Evolutionary conservation across 2,888 invertebrate genomes (phyloP).

Genomic region (Apamea monoglypha): DNA sequence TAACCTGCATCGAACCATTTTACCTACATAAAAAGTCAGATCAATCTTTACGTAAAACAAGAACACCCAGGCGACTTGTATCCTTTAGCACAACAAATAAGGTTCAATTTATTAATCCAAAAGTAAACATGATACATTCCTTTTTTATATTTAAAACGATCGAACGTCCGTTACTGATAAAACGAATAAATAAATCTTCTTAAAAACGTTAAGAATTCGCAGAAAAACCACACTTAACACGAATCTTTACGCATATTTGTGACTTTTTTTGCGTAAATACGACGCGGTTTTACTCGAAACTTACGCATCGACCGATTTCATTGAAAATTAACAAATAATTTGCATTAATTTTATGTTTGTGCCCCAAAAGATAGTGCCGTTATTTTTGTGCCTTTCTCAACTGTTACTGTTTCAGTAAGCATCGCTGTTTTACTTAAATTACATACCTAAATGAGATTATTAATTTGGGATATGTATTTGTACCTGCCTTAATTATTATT

Average conservation of each 20-base stretch:
- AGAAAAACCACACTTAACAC: constrained; percentile 22
- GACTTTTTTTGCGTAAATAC: constrained; percentile 35
- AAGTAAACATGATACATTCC: constrained; percentile 5
- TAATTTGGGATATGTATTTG: neutral
- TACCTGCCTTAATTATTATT: neutral
- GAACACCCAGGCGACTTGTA: neutral
- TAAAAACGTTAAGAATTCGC: constrained; percentile 22
- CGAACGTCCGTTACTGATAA: constrained; percentile 26
- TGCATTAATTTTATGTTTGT: constrained; percentile 61
- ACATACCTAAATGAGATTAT: neutral
- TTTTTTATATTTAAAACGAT: constrained; percentile 21
- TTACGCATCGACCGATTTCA: constrained; percentile 36
- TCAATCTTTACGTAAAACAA: constrained; percentile 10
- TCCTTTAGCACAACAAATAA: neutral
- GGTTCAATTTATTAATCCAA: constrained; percentile 19
- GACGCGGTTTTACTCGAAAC: constrained; percentile 33
- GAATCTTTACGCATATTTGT: constrained; percentile 27
- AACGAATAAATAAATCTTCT: constrained; percentile 31
- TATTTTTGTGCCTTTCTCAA: constrained; percentile 27
- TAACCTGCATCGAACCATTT: neutral
- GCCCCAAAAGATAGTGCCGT: constrained; percentile 32
- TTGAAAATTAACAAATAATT: constrained; percentile 66
- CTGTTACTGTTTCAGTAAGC: neutral
- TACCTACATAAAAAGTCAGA: neutral
- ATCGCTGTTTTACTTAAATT: constrained; percentile 6